Conservation (phyloP, 2,113 vertebrate species). For the Gobio gobio region DNA sequence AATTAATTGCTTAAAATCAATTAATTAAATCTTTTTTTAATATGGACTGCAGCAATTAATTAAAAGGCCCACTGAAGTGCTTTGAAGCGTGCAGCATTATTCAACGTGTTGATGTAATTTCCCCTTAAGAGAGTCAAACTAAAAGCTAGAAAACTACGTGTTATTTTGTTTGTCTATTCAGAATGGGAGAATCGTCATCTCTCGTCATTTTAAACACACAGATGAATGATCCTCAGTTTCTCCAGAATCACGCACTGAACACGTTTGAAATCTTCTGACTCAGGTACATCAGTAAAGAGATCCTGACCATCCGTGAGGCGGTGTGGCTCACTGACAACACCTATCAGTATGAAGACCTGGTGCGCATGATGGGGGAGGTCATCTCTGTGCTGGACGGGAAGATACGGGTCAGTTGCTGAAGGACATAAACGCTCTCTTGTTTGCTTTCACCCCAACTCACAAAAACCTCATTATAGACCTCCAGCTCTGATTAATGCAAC, state of each 20-base stretch:
- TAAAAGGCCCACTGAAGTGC: no score
- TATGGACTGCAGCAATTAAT: no score
- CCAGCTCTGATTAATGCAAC: not conserved
- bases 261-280: not conserved
- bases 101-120: no score
- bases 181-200: no score
- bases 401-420: slow-evolving; percentile 83
- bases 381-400: slow-evolving; percentile 90
- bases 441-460: not conserved
- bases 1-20: no score
- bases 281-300: slow-evolving; percentile 92
- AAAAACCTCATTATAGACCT: not conserved
- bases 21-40: no score
- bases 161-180: no score
- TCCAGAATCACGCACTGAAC: not conserved
- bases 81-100: no score
- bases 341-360: slow-evolving; percentile 96
- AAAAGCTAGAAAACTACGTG: no score
- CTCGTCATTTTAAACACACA: no score
- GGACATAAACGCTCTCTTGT: not conserved
- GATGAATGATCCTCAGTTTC: no score
- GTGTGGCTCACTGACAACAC: slow-evolving; percentile 99
- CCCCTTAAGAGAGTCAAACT: no score
- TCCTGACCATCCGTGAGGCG: slow-evolving; percentile 94
- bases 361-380: slow-evolving; percentile 98